A percentile compares a stretch with the other conserved stretches of the same genome.
Conservation (phyloP, 2,888 invertebrate species). For the Eupithecia dodoneata region DNA sequence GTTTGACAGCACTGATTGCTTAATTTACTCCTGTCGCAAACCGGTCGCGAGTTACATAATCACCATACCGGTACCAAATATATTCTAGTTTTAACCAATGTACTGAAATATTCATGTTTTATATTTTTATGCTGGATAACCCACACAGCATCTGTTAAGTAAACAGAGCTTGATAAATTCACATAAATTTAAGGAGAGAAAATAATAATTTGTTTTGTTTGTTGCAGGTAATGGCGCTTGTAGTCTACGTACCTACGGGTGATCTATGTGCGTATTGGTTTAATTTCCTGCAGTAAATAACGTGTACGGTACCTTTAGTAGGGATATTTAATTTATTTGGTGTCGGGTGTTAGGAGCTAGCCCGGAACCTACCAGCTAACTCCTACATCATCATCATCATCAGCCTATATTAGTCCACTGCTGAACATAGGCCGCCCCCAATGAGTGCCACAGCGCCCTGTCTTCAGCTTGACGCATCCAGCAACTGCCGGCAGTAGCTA, state of each 20-base stretch:
- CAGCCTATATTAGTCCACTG: too few species aligned
- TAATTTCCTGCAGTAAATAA: slow-evolving; percentile 47
- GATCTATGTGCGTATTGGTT: slow-evolving; percentile 68
- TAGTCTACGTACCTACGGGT: slow-evolving; percentile 47
- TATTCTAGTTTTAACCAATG: background rate
- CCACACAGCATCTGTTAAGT: background rate
- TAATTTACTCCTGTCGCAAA: too few species aligned
- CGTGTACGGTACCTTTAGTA: background rate
- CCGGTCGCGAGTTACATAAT: too few species aligned
- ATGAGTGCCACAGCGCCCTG: too few species aligned
- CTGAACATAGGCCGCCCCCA: too few species aligned
- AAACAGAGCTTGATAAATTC: background rate
- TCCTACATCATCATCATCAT: too few species aligned
- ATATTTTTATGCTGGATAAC: too few species aligned
- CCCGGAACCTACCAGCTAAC: too few species aligned
- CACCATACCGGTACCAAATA: too few species aligned
- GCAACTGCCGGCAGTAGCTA: too few species aligned
- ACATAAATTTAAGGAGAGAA: slow-evolving; percentile 12
- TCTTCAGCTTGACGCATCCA: too few species aligned
- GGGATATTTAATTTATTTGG: background rate
- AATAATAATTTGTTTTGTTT: slow-evolving; percentile 60
- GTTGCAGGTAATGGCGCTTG: slow-evolving; percentile 76
- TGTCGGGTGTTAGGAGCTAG: background rate
- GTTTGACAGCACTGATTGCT: too few species aligned
- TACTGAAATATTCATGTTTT: background rate